Evolutionary conservation across 2,888 invertebrate species (phyloP).

Genomic region (Epinotia nisella): DNA sequence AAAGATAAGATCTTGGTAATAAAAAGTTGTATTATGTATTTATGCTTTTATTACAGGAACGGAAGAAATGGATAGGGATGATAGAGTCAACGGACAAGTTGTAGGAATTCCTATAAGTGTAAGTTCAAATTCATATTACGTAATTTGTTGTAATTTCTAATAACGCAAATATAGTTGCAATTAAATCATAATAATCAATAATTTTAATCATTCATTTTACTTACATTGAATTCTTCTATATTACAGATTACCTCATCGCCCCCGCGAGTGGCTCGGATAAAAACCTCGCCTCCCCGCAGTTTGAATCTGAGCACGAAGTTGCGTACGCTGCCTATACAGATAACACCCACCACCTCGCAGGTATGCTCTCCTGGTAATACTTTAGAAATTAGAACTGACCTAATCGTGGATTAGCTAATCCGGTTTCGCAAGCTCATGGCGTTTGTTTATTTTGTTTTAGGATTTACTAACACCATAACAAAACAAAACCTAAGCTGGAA

Average conservation of each 20-base stretch:
- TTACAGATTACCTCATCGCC: constrained; percentile 76
- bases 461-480: no score
- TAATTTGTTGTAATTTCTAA: not conserved
- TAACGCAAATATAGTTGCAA: not conserved
- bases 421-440: constrained; percentile 17
- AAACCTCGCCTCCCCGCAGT: constrained; percentile 69
- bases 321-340: constrained; percentile 77
- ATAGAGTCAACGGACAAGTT: constrained; percentile 72
- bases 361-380: constrained; percentile 75
- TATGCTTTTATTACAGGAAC: constrained; percentile 64
- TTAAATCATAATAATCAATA: not conserved
- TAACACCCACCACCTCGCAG: constrained; percentile 78
- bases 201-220: not conserved
- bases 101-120: constrained; percentile 80
- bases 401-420: constrained; percentile 66
- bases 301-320: constrained; percentile 78
- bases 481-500: not conserved
- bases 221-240: constrained; percentile 33
- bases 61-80: constrained; percentile 73
- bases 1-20: no score
- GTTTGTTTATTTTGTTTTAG: not conserved
- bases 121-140: constrained; percentile 54
- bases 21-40: constrained; percentile 17
- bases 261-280: constrained; percentile 64
- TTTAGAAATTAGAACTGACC: constrained; percentile 74